Evolutionary conservation across 1,140 invertebrate species (phyloP).

Genomic region (Heliconius hewitsoni): DNA sequence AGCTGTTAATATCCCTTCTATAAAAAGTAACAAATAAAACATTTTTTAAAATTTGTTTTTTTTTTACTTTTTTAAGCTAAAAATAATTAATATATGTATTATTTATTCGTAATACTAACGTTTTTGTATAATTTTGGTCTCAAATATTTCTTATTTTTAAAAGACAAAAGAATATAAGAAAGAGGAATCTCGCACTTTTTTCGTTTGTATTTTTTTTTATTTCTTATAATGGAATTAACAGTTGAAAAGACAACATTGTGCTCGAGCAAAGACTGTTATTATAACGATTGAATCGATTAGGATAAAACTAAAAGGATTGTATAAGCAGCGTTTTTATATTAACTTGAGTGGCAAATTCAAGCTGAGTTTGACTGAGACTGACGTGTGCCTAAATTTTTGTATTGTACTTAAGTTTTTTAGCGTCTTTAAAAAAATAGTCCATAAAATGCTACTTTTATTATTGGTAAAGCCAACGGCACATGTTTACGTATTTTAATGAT

Average conservation of each 20-base stretch:
- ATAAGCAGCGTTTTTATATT: slow-evolving; percentile 9
- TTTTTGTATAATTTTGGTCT: no score
- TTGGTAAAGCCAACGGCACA: slow-evolving; percentile 63
- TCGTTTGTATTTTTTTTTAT: background rate
- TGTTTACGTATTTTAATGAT: slow-evolving; percentile 73
- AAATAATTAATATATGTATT: no score
- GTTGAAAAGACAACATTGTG: background rate
- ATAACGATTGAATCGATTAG: slow-evolving; percentile 8
- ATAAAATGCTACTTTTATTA: slow-evolving; percentile 44
- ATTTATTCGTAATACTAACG: no score
- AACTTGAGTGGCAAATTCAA: slow-evolving; percentile 36
- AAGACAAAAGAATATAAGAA: no score
- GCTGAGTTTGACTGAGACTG: slow-evolving; percentile 49
- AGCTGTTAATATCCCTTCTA: no score
- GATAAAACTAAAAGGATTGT: slow-evolving; percentile 5
- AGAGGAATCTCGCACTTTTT: background rate
- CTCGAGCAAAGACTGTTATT: slow-evolving; percentile 5
- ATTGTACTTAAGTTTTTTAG: slow-evolving; percentile 61
- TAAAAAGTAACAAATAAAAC: no score
- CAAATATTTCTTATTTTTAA: no score
- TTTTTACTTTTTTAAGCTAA: background rate
- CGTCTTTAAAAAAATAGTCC: slow-evolving; percentile 33
- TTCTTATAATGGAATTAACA: background rate
- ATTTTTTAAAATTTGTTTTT: background rate
- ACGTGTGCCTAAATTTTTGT: slow-evolving; percentile 49